These are phyloP conservation scores for Loriculus beryllinus DNA, from an alignment of 2,797 vertebrate genomes.

Conservation along the genomic window DNA sequence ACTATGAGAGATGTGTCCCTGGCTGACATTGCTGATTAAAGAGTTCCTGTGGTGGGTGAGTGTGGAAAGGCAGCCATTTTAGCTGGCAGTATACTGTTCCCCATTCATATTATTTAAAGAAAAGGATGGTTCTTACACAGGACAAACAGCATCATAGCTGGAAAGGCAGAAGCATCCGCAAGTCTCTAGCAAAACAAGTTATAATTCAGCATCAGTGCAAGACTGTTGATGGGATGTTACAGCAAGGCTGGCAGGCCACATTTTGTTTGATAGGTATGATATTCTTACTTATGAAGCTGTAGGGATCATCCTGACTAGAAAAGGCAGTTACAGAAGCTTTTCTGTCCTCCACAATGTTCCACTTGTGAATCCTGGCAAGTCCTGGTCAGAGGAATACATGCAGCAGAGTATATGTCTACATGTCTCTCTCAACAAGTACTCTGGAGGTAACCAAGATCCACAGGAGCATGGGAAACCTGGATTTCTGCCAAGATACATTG, in stretches of 20 bases:
- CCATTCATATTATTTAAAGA: not conserved
- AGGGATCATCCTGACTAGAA: not conserved
- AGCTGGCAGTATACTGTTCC: not conserved
- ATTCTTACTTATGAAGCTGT: not conserved
- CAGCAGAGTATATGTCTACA: not conserved
- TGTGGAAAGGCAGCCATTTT: conserved; percentile 33
- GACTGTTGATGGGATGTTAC: not conserved
- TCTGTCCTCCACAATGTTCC: not conserved
- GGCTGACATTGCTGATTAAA: conserved; percentile 52
- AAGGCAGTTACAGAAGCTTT: not conserved
- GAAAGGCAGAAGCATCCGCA: not conserved
- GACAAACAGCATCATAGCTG: not conserved
- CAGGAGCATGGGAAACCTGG: not conserved
- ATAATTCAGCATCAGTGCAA: not conserved
- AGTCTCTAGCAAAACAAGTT: not conserved
- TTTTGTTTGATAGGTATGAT: not conserved
- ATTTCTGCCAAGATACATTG: not conserved
- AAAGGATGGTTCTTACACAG: not conserved
- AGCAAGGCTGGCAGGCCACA: not conserved
- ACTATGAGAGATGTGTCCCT: conserved; percentile 34
- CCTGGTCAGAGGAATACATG: not conserved
- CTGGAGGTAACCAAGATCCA: not conserved
- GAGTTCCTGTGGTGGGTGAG: not conserved
- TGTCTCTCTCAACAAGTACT: not conserved
- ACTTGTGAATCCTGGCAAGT: not conserved